phyloP scores from a whole-genome alignment of 2,113 vertebrate species.

The Connochaetes taurinus region DNA sequence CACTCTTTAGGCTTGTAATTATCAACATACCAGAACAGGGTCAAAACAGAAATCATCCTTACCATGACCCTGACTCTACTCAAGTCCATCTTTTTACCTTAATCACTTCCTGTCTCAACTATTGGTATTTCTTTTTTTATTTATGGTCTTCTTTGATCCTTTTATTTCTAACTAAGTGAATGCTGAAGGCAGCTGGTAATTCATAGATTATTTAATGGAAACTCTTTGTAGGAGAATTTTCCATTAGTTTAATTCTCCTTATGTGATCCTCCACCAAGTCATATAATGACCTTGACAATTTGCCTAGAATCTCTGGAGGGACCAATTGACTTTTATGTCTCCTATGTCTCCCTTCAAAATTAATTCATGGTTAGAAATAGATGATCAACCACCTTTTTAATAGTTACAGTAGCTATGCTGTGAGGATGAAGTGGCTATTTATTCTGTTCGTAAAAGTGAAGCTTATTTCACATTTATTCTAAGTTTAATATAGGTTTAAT shows the following conservation, averaged over 20 bases:
- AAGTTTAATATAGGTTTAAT: not conserved
- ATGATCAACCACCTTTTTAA: slow-evolving; percentile 29
- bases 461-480: slow-evolving; percentile 22
- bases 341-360: slow-evolving; percentile 14
- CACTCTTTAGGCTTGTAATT: slow-evolving; percentile 9
- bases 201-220: slow-evolving; percentile 52
- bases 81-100: slow-evolving; percentile 47
- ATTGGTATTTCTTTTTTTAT: slow-evolving; percentile 58
- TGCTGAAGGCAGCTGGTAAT: slow-evolving; percentile 6
- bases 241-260: slow-evolving; percentile 54
- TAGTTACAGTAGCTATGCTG: not conserved
- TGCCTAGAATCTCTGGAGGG: not conserved
- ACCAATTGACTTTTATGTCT: slow-evolving; percentile 39
- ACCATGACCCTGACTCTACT: slow-evolving; percentile 7
- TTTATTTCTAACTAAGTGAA: slow-evolving; percentile 51
- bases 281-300: slow-evolving; percentile 24
- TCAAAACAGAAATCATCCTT: slow-evolving; percentile 19
- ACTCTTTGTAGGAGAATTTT: slow-evolving; percentile 30
- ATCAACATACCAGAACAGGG: slow-evolving; percentile 24
- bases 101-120: slow-evolving; percentile 59
- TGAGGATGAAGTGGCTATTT: not conserved
- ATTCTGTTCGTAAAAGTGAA: slow-evolving; percentile 36
- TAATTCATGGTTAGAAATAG: slow-evolving; percentile 46
- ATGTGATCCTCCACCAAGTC: not conserved
- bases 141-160: slow-evolving; percentile 45